Conservation (phyloP, 2,888 invertebrate species). For the Agrochola lychnidis region DNA sequence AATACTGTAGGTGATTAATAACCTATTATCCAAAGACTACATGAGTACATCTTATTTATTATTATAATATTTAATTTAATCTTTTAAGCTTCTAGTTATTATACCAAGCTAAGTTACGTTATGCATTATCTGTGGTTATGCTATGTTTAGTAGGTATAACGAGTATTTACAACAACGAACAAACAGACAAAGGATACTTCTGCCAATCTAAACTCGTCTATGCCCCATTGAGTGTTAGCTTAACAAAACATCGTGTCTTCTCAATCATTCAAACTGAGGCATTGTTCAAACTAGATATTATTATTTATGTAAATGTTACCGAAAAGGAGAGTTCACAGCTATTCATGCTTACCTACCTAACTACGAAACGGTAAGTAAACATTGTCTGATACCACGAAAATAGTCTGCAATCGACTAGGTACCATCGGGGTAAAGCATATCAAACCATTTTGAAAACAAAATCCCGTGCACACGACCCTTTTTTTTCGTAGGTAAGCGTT, state of each 20-base stretch:
- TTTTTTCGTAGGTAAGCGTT: no score
- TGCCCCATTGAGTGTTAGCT: not conserved
- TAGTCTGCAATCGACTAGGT: not conserved
- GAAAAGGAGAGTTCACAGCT: slow-evolving; percentile 3
- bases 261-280: slow-evolving; percentile 10
- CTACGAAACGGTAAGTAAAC: not conserved
- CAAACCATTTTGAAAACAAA: no score
- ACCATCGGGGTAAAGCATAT: no score
- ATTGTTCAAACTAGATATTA: slow-evolving; percentile 17
- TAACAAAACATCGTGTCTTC: slow-evolving; percentile 34
- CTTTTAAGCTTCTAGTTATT: not conserved
- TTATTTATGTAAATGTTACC: slow-evolving; percentile 17
- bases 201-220: not conserved
- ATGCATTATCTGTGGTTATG: no score
- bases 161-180: not conserved
- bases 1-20: not conserved
- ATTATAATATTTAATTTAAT: no score
- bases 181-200: not conserved
- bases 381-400: not conserved
- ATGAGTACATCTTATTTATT: no score
- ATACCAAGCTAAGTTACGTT: not conserved
- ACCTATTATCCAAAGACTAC: no score
- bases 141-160: not conserved
- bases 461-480: no score
- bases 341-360: not conserved